A percentile compares a stretch with the other conserved stretches of the same genome.
Evolutionary conservation across 2,888 invertebrate genomes (phyloP).

Genomic region (Diloba caeruleocephala): DNA sequence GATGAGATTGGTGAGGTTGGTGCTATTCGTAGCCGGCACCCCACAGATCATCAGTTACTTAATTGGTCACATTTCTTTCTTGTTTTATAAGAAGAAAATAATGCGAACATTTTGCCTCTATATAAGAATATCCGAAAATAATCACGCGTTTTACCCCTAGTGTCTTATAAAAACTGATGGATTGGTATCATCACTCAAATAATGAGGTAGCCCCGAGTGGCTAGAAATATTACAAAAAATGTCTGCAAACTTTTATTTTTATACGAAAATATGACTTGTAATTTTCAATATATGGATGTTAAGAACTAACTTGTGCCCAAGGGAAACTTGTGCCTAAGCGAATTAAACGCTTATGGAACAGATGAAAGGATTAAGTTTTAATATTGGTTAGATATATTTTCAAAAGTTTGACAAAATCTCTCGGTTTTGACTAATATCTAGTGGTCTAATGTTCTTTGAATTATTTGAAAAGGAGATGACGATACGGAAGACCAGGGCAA

Average conservation of each 20-base stretch:
- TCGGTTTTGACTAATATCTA: too few relatives aligned
- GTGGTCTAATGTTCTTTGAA: too few relatives aligned
- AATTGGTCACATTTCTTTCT: not conserved
- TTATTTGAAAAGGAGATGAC: too few relatives aligned
- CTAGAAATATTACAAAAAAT: constrained; percentile 40
- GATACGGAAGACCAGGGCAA: constrained; percentile 9
- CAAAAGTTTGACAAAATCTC: constrained; percentile 29
- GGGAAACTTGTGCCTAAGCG: constrained; percentile 39
- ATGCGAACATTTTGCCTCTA: not conserved
- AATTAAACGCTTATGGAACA: constrained; percentile 21
- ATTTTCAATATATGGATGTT: constrained; percentile 25
- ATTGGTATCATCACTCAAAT: constrained; percentile 51
- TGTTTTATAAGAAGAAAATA: constrained; percentile 16
- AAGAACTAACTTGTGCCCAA: constrained; percentile 16
- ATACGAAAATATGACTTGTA: constrained; percentile 33
- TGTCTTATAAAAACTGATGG: constrained; percentile 50
- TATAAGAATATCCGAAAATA: constrained; percentile 27
- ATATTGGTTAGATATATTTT: constrained; percentile 25
- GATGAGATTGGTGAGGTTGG: too few relatives aligned
- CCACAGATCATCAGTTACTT: too few relatives aligned
- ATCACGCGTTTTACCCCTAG: constrained; percentile 30
- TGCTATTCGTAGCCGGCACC: too few relatives aligned
- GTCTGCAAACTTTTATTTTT: constrained; percentile 29
- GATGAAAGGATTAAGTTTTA: constrained; percentile 21
- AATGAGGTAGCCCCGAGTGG: constrained; percentile 31